A percentile compares a stretch with the other conserved stretches of the same genome.
These are phyloP conservation scores for Ochropleura leucogaster DNA, from an alignment of 2,888 invertebrate species.

Conservation along the genomic window DNA sequence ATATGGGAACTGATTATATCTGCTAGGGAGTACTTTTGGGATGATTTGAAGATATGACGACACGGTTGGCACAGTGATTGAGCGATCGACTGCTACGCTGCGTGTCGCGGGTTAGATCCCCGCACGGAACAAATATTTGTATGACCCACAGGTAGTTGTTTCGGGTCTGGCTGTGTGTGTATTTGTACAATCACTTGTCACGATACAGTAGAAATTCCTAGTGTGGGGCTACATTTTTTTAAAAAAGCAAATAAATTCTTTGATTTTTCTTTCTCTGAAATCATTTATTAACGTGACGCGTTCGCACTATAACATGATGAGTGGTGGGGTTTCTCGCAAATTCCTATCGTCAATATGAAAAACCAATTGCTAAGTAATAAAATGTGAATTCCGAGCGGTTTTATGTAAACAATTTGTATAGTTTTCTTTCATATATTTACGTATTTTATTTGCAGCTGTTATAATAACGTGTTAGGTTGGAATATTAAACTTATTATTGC, in stretches of 20 bases:
- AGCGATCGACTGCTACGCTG: too few species aligned
- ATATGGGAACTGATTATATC: constrained; percentile 19
- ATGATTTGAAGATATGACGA: background rate
- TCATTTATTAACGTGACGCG: background rate
- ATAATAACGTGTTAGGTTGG: constrained; percentile 13
- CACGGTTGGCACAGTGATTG: too few species aligned
- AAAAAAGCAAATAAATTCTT: background rate
- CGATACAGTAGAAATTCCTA: too few species aligned
- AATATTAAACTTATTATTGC: background rate
- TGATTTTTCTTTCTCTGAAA: background rate
- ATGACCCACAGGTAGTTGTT: too few species aligned
- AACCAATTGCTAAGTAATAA: constrained; percentile 17
- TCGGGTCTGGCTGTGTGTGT: too few species aligned
- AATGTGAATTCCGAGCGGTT: constrained; percentile 14
- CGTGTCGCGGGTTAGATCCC: too few species aligned
- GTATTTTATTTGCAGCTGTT: constrained; percentile 44
- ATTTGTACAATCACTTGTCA: too few species aligned
- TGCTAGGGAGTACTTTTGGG: background rate
- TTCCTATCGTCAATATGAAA: constrained; percentile 20
- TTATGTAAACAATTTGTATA: constrained; percentile 23
- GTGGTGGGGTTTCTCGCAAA: background rate
- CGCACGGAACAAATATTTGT: too few species aligned
- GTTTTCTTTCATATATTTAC: constrained; percentile 19
- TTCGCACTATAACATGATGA: background rate
- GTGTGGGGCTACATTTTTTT: too few species aligned